Evolutionary conservation across 2,113 vertebrate genomes (phyloP).

Genomic region (Eupsittula cactorum): DNA sequence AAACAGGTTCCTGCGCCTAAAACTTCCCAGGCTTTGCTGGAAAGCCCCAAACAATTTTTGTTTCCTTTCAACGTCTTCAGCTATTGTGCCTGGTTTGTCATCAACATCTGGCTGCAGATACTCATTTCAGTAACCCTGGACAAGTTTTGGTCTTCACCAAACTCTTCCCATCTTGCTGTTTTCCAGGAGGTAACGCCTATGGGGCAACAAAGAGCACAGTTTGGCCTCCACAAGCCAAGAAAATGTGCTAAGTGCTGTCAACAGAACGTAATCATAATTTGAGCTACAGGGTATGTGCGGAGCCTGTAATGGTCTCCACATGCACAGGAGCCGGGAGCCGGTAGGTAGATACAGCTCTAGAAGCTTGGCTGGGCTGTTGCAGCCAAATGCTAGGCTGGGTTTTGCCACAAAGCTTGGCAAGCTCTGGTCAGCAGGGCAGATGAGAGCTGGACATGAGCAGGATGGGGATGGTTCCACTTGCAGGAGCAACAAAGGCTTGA

Average conservation of each 20-base stretch:
- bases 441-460: neutral
- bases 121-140: conserved; percentile 23
- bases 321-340: neutral
- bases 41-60: neutral
- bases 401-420: neutral
- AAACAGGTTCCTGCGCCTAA: neutral
- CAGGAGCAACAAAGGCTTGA: neutral
- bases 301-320: neutral
- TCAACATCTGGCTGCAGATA: conserved; percentile 18
- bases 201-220: neutral
- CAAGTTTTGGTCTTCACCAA: conserved; percentile 40
- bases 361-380: neutral
- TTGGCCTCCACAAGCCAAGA: conserved; percentile 15
- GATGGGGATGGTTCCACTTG: neutral
- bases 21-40: neutral
- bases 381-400: neutral
- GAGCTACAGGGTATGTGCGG: neutral
- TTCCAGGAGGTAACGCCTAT: conserved; percentile 33
- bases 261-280: conserved; percentile 35
- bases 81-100: neutral
- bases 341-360: neutral
- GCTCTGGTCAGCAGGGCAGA: neutral
- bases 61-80: neutral
- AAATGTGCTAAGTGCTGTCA: conserved; percentile 50
- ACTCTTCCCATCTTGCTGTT: conserved; percentile 4